phyloP scores from a whole-genome alignment of 2,797 vertebrate genomes.

The Rousettus madagascariensis region DNA sequence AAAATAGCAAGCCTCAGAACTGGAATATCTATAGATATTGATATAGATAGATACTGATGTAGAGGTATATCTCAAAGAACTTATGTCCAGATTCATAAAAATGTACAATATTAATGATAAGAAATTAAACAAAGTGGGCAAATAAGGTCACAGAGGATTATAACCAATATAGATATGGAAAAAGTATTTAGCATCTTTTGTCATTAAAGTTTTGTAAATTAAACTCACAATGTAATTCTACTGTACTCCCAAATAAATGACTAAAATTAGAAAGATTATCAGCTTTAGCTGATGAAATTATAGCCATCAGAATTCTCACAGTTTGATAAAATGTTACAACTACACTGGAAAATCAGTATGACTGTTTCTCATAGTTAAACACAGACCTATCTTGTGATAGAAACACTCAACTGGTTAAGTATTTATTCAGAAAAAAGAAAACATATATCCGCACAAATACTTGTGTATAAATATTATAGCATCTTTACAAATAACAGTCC shows the following conservation, averaged over 20 bases:
- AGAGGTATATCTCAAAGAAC: background rate
- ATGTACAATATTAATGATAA: background rate
- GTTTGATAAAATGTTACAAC: background rate
- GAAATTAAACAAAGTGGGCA: background rate
- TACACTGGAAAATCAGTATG: background rate
- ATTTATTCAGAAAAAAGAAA: background rate
- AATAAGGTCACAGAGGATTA: background rate
- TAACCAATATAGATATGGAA: background rate
- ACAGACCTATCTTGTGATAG: background rate
- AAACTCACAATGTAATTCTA: background rate
- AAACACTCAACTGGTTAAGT: background rate
- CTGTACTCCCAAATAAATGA: background rate
- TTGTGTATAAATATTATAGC: background rate
- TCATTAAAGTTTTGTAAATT: background rate
- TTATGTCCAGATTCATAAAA: background rate
- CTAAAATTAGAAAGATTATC: background rate
- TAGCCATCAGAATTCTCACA: background rate
- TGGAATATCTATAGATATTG: too few species aligned
- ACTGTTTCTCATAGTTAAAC: background rate
- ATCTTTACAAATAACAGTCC: background rate
- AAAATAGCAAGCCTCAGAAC: background rate
- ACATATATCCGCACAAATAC: background rate
- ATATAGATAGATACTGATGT: too few species aligned
- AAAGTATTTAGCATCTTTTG: background rate
- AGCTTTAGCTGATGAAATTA: background rate